phyloP scores from a whole-genome alignment of 35 echinoderm and acorn worm genomes.

The Patiria miniata region DNA sequence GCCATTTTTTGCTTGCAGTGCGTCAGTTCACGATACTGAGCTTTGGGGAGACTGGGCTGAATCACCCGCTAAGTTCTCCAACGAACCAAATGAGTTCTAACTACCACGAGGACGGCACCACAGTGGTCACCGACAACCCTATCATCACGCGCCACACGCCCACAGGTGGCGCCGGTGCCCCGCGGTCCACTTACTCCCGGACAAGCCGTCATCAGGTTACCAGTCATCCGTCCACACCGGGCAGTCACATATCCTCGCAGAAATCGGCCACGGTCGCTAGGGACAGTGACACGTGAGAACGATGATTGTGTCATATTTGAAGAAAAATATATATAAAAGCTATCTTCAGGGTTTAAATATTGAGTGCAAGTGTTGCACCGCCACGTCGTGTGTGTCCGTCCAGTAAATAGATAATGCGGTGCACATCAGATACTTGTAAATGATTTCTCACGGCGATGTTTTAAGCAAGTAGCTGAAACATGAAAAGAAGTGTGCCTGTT shows the following conservation, averaged over 20 bases:
- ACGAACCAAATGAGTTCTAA: constrained; percentile 76
- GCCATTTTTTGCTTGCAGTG: background rate
- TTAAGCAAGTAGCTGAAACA: too few relatives aligned
- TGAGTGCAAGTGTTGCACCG: too few relatives aligned
- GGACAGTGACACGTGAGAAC: background rate
- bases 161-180: background rate
- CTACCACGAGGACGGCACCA: constrained; percentile 54
- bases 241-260: constrained; percentile 34
- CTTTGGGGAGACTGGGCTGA: constrained; percentile 74
- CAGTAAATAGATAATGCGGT: too few relatives aligned
- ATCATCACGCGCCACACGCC: background rate
- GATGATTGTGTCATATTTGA: background rate
- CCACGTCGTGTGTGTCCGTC: too few relatives aligned
- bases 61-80: constrained; percentile 75
- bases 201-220: background rate
- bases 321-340: too few relatives aligned
- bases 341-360: too few relatives aligned
- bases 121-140: constrained; percentile 15
- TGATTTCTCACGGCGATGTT: too few relatives aligned
- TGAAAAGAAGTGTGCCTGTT: too few relatives aligned
- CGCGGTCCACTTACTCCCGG: background rate
- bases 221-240: constrained; percentile 35
- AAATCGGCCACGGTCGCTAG: constrained; percentile 2
- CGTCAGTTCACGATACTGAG: constrained; percentile 67
- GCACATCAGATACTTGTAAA: too few relatives aligned